These are phyloP conservation scores for Drosophila hydei DNA, from an alignment of 1,140 invertebrate species.

Conservation along the genomic window DNA sequence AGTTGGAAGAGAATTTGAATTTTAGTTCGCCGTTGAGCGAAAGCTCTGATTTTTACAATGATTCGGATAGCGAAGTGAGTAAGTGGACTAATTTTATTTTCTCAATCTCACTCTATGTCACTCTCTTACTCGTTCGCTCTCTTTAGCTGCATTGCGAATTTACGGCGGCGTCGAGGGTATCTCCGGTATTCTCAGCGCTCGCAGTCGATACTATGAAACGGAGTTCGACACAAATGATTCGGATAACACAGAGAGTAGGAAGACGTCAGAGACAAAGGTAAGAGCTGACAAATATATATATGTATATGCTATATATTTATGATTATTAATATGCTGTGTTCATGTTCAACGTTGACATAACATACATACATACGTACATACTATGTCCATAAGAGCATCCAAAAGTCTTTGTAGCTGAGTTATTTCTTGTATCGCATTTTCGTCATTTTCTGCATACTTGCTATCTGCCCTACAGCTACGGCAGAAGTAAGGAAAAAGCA, in stretches of 20 bases:
- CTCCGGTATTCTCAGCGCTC: neutral
- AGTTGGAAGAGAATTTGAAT: neutral
- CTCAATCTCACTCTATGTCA: neutral
- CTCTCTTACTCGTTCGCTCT: neutral
- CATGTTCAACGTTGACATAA: no score
- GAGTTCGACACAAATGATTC: constrained; percentile 8
- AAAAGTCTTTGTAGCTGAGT: no score
- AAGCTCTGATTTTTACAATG: neutral
- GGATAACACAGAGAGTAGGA: neutral
- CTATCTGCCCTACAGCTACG: no score
- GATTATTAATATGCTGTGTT: no score
- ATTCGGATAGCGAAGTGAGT: neutral
- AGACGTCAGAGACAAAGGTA: neutral
- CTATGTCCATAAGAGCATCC: neutral
- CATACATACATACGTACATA: no score
- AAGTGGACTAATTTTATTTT: neutral
- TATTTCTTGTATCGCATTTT: no score
- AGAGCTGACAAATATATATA: no score
- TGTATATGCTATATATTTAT: no score
- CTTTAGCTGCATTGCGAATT: neutral
- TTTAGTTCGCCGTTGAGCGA: neutral
- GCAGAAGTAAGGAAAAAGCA: neutral
- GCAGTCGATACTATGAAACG: constrained; percentile 13
- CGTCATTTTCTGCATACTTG: no score
- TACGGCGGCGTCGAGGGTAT: neutral